Base-by-base conservation (phyloP, 53 echinoderm and acorn worm genomes). In the Pentamera pediparva region DNA sequence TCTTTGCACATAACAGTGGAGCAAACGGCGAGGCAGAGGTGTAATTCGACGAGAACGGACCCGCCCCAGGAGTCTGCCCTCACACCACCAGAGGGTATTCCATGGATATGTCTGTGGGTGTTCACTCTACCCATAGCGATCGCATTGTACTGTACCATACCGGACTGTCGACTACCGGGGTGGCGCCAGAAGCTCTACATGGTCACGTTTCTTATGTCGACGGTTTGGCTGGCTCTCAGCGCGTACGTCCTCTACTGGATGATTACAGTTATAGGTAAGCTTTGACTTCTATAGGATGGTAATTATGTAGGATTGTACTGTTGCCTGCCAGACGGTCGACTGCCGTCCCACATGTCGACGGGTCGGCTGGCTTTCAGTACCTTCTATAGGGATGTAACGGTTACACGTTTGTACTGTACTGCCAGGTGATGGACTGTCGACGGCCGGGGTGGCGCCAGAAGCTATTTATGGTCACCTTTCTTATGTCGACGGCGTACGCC, bases 171-270 rank as follows among this genome's bases (percentile, higher is more conserved):
- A 10, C 67, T 76, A 37, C 20, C 58, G 26, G 82, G 85, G 12
- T 32, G 79, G 45, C 83, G 75, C 85, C 29, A 77, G 40, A 57
- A 69, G 18, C 69, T 72, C 6, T 94, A 86, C 25, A 69, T 76
- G 25, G 15, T 87, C 6, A 84, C 95, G 5, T 94, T 94, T 56
- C 1, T 74, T 4, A 53, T 87, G 38, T 81, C 89, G 3, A 78
- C 87, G 0, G 36, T 71, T 39, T 94, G 95, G 95, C 35, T 94
- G 22, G 87, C 87, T 41, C 78, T 80, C 29, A 32, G 76, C 17
- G 75, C 95, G 0, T 91, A 87, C 65, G 32, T 87, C 4, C 76
- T 89, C 10, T 84, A 90, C 43, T 92, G 93, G 93, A 89, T 92
- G 89, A 82, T 92, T 41, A 71, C 73, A 3, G 56, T 92, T 6